Percentiles rank a stretch among this genome's conserved stretches.
Conservation (phyloP, 2,888 invertebrate genomes). For the Tenthredo mesomela region DNA sequence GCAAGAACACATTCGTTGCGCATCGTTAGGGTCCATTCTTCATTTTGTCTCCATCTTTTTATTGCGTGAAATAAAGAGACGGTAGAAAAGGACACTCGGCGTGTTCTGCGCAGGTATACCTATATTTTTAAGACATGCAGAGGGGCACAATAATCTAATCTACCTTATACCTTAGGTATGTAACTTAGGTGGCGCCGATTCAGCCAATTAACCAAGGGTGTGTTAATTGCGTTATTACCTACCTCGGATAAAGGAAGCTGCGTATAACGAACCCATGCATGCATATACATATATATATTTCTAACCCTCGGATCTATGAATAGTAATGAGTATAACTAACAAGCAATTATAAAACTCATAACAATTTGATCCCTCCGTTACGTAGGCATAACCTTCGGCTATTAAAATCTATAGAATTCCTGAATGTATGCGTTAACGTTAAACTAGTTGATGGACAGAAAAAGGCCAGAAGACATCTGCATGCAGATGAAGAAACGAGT, state of each 20-base stretch:
- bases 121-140: not conserved
- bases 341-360: conserved; percentile 53
- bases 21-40: not conserved
- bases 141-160: not conserved
- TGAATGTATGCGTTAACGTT: not conserved
- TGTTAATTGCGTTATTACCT: conserved; percentile 74
- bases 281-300: conserved; percentile 47
- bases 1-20: conserved; percentile 2
- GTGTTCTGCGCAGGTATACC: not conserved
- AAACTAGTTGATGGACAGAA: not conserved
- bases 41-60: not conserved
- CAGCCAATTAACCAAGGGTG: conserved; percentile 60
- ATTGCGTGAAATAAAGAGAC: not conserved
- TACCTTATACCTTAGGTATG: not conserved
- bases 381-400: not conserved
- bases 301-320: conserved; percentile 69
- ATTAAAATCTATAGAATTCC: not conserved
- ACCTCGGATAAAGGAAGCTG: conserved; percentile 60
- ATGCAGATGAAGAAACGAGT: not conserved
- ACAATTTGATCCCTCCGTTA: conserved; percentile 31
- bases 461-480: not conserved
- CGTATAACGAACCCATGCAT: conserved; percentile 56
- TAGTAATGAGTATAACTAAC: conserved; percentile 71
- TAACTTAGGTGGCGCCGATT: conserved; percentile 32
- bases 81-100: not conserved